Evolutionary conservation across 2,797 vertebrate genomes (phyloP), one percentile per base, ranked within the genome.

Genomic region (Lepidocolaptes lacrymiger): DNA sequence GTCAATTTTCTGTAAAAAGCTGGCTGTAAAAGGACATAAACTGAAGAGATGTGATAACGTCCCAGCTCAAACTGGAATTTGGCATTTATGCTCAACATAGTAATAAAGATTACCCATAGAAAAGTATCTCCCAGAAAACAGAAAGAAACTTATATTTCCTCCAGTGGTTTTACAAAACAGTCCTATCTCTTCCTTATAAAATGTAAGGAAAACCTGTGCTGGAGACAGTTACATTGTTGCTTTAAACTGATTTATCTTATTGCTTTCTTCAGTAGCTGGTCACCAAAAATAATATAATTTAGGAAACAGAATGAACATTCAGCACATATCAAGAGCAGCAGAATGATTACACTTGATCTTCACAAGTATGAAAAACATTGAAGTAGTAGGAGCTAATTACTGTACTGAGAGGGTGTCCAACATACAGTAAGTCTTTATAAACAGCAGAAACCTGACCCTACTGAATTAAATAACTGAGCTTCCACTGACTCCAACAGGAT

Each of bases 1-100:
- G 63, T 92, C 83, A 88, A 92, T 93, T 96, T 94, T 63, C 32
- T 81, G 44, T 44, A 88, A 91, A 88, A 68, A n/a, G 17, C 49
- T 86, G 72, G 67, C 72, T 93, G 56, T 86, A 96, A 96, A 97
- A 91, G 37, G 36, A 63, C 72, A 79, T 84, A 96, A 89, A 97
- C 78, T 59, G 67, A 91, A 91, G 88, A 91, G 62, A 51, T 75
- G 7, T 79, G 83, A 91, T 96, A 93, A 96, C 23, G 1, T 79
- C 62, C 56, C 44, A 86, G 74, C 79, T 95, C 49, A 89, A 87
- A 86, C 52, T 83, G 68, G 54, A 91, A 87, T 58, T 56, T 93
- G 82, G 49, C 28, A 83, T 89, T 96, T 85, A 88, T 48, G 36
- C 32, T 89, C 80, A 81, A 56, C 62, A 66, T 14, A 68, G 32